These are phyloP conservation scores for Sphecodes monilicornis DNA, from an alignment of 2,888 invertebrate species.

Conservation along the genomic window DNA sequence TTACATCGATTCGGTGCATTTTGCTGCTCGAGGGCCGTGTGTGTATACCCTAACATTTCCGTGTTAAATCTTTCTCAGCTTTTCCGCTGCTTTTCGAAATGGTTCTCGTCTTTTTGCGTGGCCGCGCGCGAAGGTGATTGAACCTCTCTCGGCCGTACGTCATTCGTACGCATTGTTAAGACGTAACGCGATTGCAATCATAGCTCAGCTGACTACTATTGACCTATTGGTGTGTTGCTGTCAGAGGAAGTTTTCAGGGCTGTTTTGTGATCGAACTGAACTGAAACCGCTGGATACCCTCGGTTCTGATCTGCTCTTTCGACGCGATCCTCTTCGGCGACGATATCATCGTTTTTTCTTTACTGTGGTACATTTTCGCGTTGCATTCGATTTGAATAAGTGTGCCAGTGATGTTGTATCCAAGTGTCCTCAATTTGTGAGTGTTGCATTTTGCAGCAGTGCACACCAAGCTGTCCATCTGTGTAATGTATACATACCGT, in stretches of 20 bases:
- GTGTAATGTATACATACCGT: not conserved
- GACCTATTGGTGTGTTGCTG: slow-evolving; percentile 58
- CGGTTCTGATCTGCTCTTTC: not conserved
- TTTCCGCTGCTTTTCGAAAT: not conserved
- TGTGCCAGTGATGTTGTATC: slow-evolving; percentile 23
- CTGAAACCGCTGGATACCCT: not conserved
- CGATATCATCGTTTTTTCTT: not conserved
- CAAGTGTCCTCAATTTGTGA: slow-evolving; percentile 8
- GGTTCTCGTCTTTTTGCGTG: not conserved
- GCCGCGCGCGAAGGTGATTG: slow-evolving; percentile 58
- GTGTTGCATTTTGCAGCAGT: slow-evolving; percentile 19
- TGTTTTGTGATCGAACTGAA: slow-evolving; percentile 27
- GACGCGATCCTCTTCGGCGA: not conserved
- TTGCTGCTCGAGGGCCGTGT: slow-evolving; percentile 8
- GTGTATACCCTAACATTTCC: slow-evolving; percentile 8
- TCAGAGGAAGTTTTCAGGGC: slow-evolving; percentile 29
- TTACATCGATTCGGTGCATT: slow-evolving; percentile 15
- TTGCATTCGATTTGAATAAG: slow-evolving; percentile 9
- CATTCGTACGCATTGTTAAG: slow-evolving; percentile 52
- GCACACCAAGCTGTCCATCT: slow-evolving; percentile 1
- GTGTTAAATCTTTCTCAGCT: slow-evolving; percentile 30
- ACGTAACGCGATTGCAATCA: slow-evolving; percentile 53
- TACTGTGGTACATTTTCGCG: not conserved
- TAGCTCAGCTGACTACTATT: slow-evolving; percentile 65
- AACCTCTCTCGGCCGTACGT: slow-evolving; percentile 55